Base-by-base conservation (phyloP, 2,797 vertebrate species). In the Columba guinea region DNA sequence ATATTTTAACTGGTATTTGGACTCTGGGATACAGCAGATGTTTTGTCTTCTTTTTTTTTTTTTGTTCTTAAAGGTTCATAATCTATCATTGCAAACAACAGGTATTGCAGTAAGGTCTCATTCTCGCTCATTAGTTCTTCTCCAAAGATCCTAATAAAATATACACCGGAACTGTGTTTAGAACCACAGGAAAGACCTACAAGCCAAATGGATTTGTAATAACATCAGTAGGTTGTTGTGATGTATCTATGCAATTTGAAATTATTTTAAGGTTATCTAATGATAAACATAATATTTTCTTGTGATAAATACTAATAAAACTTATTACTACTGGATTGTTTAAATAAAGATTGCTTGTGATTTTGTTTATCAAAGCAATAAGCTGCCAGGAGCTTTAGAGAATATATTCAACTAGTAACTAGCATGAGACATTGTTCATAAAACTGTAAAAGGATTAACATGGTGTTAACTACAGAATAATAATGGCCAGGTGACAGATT, bases 191-290 rank as follows among this genome's bases (percentile, higher is more conserved):
- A 86, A 96, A 94, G 46, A 71, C 62, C 20, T 62, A 48, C 14
- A 39, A 73, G 55, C 51, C 34, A 96, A 93, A 95, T 69, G 67
- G 70, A 62, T 88, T 84, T 90, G 15, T 94, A 95, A 94, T 88
- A 82, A 90, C 52, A 90, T 94, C 62, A 84, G 51, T 52, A 89
- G 41, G 23, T 69, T 95, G 41, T 58, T 81, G 22, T 81, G 32
- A 93, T 34, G 46, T 84, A 86, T 46, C 69, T 52, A 53, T 48
- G 74, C 4, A 28, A 94, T 69, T 93, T 95, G 85, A 34, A 91
- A 78, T 37, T 49, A 62, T 87, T 95, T 86, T 87, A 75, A 92
- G 41, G 22, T 70, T 74, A 82, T 63, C n/a, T 83, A 83, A 78
- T 71, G 44, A 79, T 62, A 94, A 94, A 90, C 37, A 81, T 10